A percentile compares a stretch with the other conserved stretches of the same genome.
Evolutionary conservation across 2,797 vertebrate species (phyloP).

Genomic region (Pseudochirops corinnae): DNA sequence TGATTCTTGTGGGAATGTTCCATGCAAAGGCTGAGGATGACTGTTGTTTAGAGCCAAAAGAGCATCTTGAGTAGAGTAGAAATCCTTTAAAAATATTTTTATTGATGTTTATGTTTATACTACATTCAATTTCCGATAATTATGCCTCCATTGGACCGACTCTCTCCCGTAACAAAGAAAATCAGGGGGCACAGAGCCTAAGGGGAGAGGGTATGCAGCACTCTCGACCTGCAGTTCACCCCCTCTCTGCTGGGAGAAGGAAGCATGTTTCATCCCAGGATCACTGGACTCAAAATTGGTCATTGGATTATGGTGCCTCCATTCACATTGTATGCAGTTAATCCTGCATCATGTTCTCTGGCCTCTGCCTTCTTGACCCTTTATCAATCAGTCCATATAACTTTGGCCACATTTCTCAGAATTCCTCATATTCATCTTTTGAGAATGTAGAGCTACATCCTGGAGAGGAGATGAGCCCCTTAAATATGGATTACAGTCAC

Average conservation of each 20-base stretch:
- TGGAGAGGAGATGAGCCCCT: neutral
- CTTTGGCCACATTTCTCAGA: neutral
- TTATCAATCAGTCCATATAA: accelerated
- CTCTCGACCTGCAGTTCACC: neutral
- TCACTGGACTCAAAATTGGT: neutral
- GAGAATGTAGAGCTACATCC: neutral
- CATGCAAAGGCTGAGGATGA: neutral
- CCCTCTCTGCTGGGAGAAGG: neutral
- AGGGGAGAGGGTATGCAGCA: neutral
- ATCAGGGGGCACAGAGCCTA: neutral
- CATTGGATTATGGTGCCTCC: neutral
- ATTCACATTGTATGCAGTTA: neutral
- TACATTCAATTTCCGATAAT: neutral
- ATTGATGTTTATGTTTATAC: neutral
- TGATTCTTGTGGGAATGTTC: neutral
- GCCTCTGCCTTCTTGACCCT: neutral
- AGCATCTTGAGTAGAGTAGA: neutral
- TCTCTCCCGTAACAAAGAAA: neutral
- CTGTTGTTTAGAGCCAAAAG: neutral
- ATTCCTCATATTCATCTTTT: neutral
- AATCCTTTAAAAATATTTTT: neutral
- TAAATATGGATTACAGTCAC: neutral
- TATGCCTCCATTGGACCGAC: neutral
- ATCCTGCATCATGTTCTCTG: neutral
- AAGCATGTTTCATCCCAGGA: neutral